These are phyloP conservation scores for Antrozous pallidus DNA, from an alignment of 2,797 vertebrate genomes.

Conservation along the genomic window DNA sequence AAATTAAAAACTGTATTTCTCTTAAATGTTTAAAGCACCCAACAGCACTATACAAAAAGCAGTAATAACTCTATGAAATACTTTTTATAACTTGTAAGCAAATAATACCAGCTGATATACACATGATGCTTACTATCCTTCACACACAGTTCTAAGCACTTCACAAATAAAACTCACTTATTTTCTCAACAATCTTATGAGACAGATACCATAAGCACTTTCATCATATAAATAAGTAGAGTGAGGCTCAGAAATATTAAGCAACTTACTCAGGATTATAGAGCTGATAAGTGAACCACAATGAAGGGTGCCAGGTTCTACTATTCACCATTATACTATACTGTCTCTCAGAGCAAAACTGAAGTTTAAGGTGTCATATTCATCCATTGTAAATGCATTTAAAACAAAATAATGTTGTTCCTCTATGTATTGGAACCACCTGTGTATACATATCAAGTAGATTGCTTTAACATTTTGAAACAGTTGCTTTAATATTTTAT, in stretches of 20 bases:
- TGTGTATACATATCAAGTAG: background rate
- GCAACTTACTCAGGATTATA: background rate
- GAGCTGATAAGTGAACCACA: background rate
- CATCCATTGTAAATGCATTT: background rate
- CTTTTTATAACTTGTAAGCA: slow-evolving; percentile 1
- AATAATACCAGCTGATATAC: background rate
- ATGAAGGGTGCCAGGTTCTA: background rate
- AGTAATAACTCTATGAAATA: background rate
- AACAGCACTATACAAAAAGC: background rate
- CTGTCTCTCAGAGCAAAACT: background rate
- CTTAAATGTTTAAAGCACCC: slow-evolving; percentile 5
- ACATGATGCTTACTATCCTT: background rate
- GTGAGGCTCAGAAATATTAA: background rate
- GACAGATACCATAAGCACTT: background rate
- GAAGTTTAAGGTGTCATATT: background rate
- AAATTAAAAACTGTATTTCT: background rate
- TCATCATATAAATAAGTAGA: background rate
- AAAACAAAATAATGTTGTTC: background rate
- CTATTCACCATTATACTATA: background rate
- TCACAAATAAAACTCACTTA: slow-evolving; percentile 5
- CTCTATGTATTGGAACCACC: background rate
- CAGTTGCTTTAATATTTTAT: background rate
- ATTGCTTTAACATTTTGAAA: background rate
- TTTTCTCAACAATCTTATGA: background rate
- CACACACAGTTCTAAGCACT: background rate